Conservation (phyloP, 2,797 vertebrate species). For the Prionace glauca region DNA sequence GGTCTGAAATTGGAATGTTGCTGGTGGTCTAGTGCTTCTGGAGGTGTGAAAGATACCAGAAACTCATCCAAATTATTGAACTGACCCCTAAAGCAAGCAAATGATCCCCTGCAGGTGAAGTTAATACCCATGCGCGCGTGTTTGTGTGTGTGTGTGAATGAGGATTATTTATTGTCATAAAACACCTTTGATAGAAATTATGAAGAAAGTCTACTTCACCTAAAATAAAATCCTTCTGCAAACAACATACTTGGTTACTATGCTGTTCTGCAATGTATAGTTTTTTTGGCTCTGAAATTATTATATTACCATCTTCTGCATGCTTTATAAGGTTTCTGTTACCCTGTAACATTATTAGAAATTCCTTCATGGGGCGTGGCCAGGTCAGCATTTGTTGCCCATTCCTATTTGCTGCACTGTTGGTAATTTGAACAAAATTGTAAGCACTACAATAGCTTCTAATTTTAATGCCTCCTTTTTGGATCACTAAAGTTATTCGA, state of each 20-base stretch:
- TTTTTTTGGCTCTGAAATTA: not conserved
- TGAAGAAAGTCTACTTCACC: not conserved
- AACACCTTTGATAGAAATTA: not conserved
- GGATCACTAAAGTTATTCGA: not conserved
- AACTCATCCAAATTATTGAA: not conserved
- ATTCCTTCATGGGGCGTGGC: too few species aligned
- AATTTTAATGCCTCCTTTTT: not conserved
- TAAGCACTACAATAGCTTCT: not conserved
- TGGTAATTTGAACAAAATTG: not conserved
- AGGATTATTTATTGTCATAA: not conserved
- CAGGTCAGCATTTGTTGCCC: too few species aligned
- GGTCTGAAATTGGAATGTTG: not conserved
- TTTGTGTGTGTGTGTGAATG: not conserved
- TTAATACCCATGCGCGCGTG: not conserved
- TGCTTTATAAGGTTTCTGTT: not conserved
- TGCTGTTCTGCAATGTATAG: not conserved
- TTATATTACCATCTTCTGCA: not conserved
- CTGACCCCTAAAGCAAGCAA: not conserved
- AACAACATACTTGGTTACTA: not conserved
- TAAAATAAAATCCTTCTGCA: not conserved
- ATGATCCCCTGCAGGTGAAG: not conserved
- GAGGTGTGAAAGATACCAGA: not conserved
- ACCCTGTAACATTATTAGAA: not conserved
- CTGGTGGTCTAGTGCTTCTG: not conserved
- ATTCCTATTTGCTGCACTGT: not conserved